Evolutionary conservation across 2,888 invertebrate genomes (phyloP), one percentile per base, ranked within the genome.

Genomic region (Cataglyphis albicans): DNA sequence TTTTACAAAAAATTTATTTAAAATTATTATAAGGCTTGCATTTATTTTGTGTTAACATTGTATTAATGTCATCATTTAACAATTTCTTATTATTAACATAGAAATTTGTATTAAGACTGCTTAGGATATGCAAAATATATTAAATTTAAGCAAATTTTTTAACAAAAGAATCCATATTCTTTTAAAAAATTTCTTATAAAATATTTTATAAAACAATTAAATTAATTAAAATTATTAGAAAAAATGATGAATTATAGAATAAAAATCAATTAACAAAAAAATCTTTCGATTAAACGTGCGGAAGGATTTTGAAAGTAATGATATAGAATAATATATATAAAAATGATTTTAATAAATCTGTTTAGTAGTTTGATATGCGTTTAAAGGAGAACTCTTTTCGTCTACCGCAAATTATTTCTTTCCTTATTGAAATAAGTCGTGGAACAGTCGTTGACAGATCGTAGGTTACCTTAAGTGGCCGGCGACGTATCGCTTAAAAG

Each of bases 401-500:
- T 10, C 29, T 68, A 41, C 41, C 78, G 18, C 44, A 68, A 67
- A 78, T 21, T 44, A 80, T 35, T 52, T 48, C 18, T 38, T 21
- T 65, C 15, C 12, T 10, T 41, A 18, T 32, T 59, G 41, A 21
- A 35, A 59, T 59, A 59, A 68, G 18, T 48, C n/a, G 21, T 21
- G 21, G 21, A 44, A 41, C 35, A 21, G 21, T 21, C 83, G 72
- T 70, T 73, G 73, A 78, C 78, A 70, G 67, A 68, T 80, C 74
- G 10, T 64, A 67, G 7, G 48, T 38, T 52, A 41, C 25, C 44
- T 57, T 82, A 78, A 83, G 83, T 84, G 75, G 68, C 15, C 81
- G 85, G 41, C 87, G 81, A 81, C 78, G 48, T 82, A 78, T 86
- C 73, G 57, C 57, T 67, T 80, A 55, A 63, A 83, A 82, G 83